Base-by-base conservation (phyloP, 2,797 vertebrate genomes). In the Balearica regulorum region DNA sequence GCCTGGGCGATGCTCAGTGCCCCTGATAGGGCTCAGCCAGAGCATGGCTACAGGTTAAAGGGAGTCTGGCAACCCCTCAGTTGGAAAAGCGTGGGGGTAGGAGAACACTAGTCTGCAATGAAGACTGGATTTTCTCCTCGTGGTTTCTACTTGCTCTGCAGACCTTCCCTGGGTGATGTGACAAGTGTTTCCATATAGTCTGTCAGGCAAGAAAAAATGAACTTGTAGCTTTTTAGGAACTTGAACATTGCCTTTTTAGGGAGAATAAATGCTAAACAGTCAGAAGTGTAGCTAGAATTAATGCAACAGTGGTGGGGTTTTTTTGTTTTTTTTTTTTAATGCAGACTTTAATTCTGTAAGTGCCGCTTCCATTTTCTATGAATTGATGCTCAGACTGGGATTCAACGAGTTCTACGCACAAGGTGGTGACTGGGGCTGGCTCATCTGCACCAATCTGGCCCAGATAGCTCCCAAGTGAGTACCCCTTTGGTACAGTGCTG, bases 381-480 rank as follows among this genome's bases (percentile, higher is more conserved):
- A 98, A 41, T 53, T 98, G 95, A 98, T 98, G 98, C 93, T 84
- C 41, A 95, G 97, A 14, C 96, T 98, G 85, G 98, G 98, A 58
- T 98, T 98, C 91, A 91, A 18, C 2, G 91, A 98, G 54, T 98
- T 98, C 95, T 98, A 98, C 1, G 6, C 92, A 7, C 98, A 98
- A 85, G 98, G 98, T 2, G 98, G 98, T 35, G 98, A 98, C 89
- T 98, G 97, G 92, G 98, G 98, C 10, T 91, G 96, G 58, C 66
- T 98, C 61, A 97, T 98, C 92, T 97, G 98, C 78, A 98, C 98
- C 87, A 98, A 97, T 86, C 96, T 98, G 29, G 98, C 98, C 19
- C 98, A 98, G 93, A 96, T 98, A 65, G 98, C 96, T 35, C 98
- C 98, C 66, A 95, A 39, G 98, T 98, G 81, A 98, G 97, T 87